Percentiles rank a stretch among this genome's conserved stretches.
These are phyloP conservation scores for Berghia stephanieae DNA, from an alignment of 1,140 invertebrate species.

Conservation along the genomic window DNA sequence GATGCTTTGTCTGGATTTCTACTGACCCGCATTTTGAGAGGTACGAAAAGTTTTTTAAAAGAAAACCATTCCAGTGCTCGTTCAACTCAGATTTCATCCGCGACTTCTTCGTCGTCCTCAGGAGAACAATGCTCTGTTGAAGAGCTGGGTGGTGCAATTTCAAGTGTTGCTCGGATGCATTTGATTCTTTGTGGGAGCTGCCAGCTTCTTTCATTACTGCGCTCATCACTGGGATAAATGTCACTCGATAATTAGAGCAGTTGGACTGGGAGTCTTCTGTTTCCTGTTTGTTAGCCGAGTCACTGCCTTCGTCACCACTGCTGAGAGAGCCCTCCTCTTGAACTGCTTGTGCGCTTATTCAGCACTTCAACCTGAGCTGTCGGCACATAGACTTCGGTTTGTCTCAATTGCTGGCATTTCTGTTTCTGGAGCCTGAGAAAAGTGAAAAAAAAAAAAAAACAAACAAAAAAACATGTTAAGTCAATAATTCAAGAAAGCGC, in stretches of 20 bases:
- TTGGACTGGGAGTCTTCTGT: conserved; percentile 38
- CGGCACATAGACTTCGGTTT: too few species aligned
- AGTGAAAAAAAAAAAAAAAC: too few species aligned
- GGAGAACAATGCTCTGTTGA: conserved; percentile 32
- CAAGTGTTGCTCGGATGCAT: conserved; percentile 29
- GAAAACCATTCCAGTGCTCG: too few species aligned
- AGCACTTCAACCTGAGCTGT: too few species aligned
- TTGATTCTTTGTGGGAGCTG: conserved; percentile 53
- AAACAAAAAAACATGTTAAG: too few species aligned
- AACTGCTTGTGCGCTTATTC: conserved; percentile 11
- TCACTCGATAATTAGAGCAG: conserved; percentile 44
- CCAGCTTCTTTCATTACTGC: conserved; percentile 49
- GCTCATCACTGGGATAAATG: conserved; percentile 46
- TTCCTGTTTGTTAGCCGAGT: conserved; percentile 35
- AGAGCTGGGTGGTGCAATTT: conserved; percentile 26
- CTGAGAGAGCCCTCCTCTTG: conserved; percentile 33
- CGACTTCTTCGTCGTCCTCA: conserved; percentile 18
- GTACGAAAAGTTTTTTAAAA: conserved; percentile 40
- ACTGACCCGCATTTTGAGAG: conserved; percentile 33
- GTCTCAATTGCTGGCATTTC: too few species aligned
- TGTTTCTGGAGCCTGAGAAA: too few species aligned
- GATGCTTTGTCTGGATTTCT: background rate
- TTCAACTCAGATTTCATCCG: background rate
- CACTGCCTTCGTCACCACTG: conserved; percentile 31
- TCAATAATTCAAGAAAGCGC: too few species aligned